These are phyloP conservation scores for Drosophila nigromelanica DNA, from an alignment of 1,140 invertebrate species.

Conservation along the genomic window DNA sequence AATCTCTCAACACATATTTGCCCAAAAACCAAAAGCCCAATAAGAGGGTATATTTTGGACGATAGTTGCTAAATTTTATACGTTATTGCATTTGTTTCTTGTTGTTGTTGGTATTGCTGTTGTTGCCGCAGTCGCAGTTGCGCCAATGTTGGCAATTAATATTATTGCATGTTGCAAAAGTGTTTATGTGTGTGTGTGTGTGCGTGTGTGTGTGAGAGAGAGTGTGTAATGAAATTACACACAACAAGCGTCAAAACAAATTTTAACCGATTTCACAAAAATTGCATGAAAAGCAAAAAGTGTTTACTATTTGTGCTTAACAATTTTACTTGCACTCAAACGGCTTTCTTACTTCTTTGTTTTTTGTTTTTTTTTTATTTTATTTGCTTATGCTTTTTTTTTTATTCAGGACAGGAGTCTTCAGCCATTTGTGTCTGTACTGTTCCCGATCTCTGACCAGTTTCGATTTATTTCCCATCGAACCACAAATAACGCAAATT, in stretches of 20 bases:
- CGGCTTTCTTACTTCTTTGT: background rate
- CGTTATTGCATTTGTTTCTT: conserved; percentile 31
- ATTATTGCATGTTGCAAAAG: conserved; percentile 72
- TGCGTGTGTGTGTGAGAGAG: conserved; percentile 30
- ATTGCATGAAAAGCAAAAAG: conserved; percentile 5
- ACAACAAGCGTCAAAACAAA: conserved; percentile 75
- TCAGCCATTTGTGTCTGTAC: conserved; percentile 19
- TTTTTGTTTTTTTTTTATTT: background rate
- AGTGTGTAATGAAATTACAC: conserved; percentile 75
- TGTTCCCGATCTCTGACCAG: conserved; percentile 42
- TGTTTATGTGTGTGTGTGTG: conserved; percentile 19
- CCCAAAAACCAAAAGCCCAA: too few relatives aligned
- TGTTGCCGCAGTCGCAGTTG: conserved; percentile 57
- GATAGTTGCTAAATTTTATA: background rate
- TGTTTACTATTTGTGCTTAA: conserved; percentile 8
- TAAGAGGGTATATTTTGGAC: conserved; percentile 11
- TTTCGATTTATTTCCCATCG: conserved; percentile 81
- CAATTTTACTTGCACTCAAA: background rate
- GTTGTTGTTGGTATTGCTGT: conserved; percentile 45
- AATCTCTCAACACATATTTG: too few relatives aligned
- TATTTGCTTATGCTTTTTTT: conserved; percentile 18
- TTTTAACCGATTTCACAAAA: conserved; percentile 69
- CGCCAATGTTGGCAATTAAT: conserved; percentile 79
- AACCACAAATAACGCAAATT: conserved; percentile 83
- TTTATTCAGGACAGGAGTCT: background rate